Evolutionary conservation across 2,113 vertebrate genomes (phyloP), one percentile per base, ranked within the genome.

Genomic region (Kobus ellipsiprymnus): DNA sequence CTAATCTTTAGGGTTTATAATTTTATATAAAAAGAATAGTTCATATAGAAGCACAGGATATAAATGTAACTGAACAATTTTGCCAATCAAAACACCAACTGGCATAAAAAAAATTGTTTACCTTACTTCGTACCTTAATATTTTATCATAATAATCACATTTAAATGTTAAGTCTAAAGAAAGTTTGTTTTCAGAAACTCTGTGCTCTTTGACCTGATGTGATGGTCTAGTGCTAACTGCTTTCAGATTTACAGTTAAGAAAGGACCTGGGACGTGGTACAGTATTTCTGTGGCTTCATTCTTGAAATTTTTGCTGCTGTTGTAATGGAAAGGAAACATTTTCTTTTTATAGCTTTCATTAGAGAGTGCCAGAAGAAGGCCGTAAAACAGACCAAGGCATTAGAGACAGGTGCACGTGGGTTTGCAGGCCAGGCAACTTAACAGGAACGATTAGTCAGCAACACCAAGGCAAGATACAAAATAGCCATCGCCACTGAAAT

Each of bases 271-370:
- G 91, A 80, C 6, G 17, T 62, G 71, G 60, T 30, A 78, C 93
- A 84, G 14, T 74, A 91, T 90, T 98, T 98, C 87, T 95, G 93
- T 93, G 93, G 80, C 74, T 94, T 97, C 90, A 97, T 98, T 97
- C 93, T 97, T 94, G 91, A 95, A 67, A 97, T 91, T 85, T 97
- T 97, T 97, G 57, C 81, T 97, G 87, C 64, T 96, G 93, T 84
- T 90, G 83, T 95, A 98, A 97, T 97, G 82, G 96, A 91, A 98
- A 98, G n/a, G 48, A 95, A 97, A 78, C 14, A 77, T 94, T 97
- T 64, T 96, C 78, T 83, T 97, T 97, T 97, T 94, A 90, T 95
- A 94, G 93, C 54, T 96, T 78, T 96, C 80, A 86, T 88, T 91
- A 95, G 77, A 74, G 64, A 94, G 25, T 97, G 78, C 94, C 95